Conservation (phyloP, 2,888 invertebrate genomes). For the Troides aeacus region DNA sequence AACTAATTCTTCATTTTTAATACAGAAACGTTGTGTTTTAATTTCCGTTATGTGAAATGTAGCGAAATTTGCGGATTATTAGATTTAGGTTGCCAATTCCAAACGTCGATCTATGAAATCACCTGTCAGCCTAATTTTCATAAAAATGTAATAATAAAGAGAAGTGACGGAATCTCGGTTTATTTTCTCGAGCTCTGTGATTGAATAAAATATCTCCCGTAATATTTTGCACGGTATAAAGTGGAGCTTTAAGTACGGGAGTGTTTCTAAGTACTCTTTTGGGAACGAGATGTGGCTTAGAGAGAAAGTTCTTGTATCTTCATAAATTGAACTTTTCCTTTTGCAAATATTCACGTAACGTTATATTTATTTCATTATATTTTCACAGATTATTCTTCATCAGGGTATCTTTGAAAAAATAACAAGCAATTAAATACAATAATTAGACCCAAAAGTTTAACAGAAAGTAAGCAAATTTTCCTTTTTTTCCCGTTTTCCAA, state of each 20-base stretch:
- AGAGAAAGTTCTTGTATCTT: conserved; percentile 12
- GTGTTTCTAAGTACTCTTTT: conserved; percentile 24
- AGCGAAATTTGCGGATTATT: neutral
- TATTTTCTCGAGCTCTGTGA: conserved; percentile 17
- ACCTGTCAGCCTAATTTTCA: neutral
- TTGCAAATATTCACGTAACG: neutral
- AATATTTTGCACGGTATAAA: conserved; percentile 23
- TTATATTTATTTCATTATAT: no score
- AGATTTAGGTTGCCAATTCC: neutral
- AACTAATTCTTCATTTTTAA: no score
- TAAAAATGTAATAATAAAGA: conserved; percentile 1
- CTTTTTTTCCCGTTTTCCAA: no score
- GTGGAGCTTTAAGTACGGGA: conserved; percentile 17
- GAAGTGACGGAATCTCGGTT: conserved; percentile 6
- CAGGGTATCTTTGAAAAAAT: no score
- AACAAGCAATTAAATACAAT: no score
- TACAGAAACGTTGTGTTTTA: no score
- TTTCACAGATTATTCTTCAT: no score
- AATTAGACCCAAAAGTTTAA: no score
- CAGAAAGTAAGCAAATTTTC: no score
- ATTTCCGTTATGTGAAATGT: no score
- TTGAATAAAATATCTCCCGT: conserved; percentile 19
- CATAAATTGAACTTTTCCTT: conserved; percentile 13
- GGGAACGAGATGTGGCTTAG: conserved; percentile 17
- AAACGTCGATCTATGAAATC: neutral